A percentile compares a stretch with the other conserved stretches of the same genome.
Conservation (phyloP, 2,888 invertebrate species). For the Hedya salicella region DNA sequence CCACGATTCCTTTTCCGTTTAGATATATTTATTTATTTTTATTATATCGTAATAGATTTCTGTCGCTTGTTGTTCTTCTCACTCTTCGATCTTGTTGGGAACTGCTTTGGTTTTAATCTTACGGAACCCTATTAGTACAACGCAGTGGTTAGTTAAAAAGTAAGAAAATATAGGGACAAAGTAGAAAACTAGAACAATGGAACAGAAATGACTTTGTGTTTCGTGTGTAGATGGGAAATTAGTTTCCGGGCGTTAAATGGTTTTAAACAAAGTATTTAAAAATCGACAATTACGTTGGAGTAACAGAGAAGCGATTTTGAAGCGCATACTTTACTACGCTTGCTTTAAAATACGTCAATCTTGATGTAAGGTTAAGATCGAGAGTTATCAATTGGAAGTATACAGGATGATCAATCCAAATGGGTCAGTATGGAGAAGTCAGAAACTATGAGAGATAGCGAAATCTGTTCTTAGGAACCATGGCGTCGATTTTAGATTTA, state of each 20-base stretch:
- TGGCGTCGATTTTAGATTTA: too few relatives aligned
- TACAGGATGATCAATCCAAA: too few relatives aligned
- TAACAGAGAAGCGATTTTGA: not conserved
- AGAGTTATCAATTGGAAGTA: too few relatives aligned
- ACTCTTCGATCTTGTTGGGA: not conserved
- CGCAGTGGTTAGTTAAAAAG: not conserved
- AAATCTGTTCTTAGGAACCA: too few relatives aligned
- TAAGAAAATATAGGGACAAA: constrained; percentile 3
- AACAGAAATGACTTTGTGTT: constrained; percentile 5
- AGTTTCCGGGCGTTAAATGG: constrained; percentile 4
- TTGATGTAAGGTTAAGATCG: too few relatives aligned
- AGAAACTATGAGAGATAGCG: too few relatives aligned
- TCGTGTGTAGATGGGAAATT: constrained; percentile 9
- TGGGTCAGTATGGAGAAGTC: too few relatives aligned
- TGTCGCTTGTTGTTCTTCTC: too few relatives aligned
- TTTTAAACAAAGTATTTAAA: constrained; percentile 6
- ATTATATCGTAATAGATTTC: constrained; percentile 6
- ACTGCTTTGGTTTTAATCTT: not conserved
- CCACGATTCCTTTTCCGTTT: constrained; percentile 14
- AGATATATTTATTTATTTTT: constrained; percentile 18
- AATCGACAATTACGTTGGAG: not conserved
- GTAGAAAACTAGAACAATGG: constrained; percentile 14
- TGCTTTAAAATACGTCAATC: too few relatives aligned
- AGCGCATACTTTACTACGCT: too few relatives aligned
- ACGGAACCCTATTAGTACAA: not conserved